Conservation (phyloP, 2,113 vertebrate species). For the Porphyrio hochstetteri region DNA sequence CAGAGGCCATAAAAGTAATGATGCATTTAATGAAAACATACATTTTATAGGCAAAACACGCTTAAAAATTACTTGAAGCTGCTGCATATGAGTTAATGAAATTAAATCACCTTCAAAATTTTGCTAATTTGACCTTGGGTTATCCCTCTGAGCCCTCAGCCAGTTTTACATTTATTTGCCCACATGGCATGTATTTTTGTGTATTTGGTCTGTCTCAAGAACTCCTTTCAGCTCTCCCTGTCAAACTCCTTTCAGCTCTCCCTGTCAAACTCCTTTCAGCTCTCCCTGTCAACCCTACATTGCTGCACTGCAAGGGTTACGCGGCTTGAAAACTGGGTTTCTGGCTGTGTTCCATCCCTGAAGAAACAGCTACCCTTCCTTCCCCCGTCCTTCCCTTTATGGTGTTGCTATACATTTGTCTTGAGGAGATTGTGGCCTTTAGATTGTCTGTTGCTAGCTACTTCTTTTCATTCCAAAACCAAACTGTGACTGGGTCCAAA, state of each 20-base stretch:
- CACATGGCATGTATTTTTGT: not conserved
- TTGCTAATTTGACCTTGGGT: constrained; percentile 63
- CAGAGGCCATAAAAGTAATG: constrained; percentile 81
- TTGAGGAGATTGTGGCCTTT: not conserved
- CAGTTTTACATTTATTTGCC: constrained; percentile 36
- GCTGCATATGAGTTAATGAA: constrained; percentile 69
- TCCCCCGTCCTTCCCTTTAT: not conserved
- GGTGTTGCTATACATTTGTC: not conserved
- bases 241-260: not conserved
- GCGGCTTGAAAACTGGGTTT: not conserved
- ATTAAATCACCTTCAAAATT: constrained; percentile 75
- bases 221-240: not conserved
- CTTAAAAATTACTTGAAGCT: constrained; percentile 77
- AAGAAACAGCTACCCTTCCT: not conserved
- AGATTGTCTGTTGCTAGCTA: not conserved
- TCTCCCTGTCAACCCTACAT: not conserved
- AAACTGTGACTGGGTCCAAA: not conserved
- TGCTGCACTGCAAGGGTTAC: not conserved
- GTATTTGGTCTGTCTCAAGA: not conserved
- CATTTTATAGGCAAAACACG: constrained; percentile 80
- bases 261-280: not conserved
- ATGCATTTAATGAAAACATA: constrained; percentile 82
- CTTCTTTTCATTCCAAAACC: not conserved
- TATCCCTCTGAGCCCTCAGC: constrained; percentile 41
- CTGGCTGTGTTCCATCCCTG: not conserved